A percentile compares a stretch with the other conserved stretches of the same genome.
Evolutionary conservation across 2,888 invertebrate species (phyloP).

Genomic region (Eupithecia subfuscata): DNA sequence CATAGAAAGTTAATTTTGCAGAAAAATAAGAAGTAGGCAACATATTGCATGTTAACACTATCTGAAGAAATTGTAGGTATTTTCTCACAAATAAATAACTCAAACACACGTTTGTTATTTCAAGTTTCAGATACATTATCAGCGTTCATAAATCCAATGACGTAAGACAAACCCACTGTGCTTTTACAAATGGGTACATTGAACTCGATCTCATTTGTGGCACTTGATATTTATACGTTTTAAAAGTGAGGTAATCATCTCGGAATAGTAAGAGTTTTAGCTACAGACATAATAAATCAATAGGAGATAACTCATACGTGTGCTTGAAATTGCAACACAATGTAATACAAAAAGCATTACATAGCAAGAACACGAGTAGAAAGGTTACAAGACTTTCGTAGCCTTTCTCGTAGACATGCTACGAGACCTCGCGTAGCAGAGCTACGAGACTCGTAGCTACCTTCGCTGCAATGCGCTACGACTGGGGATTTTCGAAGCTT

Average conservation of each 20-base stretch:
- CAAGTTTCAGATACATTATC: constrained; percentile 18
- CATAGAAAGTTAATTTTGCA: neutral
- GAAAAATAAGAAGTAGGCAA: neutral
- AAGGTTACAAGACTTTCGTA: neutral
- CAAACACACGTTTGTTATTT: constrained; percentile 15
- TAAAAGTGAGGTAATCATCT: constrained; percentile 29
- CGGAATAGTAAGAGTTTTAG: neutral
- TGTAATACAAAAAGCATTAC: neutral
- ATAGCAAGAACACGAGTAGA: neutral
- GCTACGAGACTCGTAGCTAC: constrained; percentile 11
- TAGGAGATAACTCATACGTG: neutral
- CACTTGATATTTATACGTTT: constrained; percentile 26
- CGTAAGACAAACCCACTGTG: constrained; percentile 23
- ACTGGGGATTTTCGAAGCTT: neutral
- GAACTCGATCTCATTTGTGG: constrained; percentile 45
- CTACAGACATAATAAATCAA: neutral
- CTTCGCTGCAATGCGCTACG: neutral
- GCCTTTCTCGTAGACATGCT: constrained; percentile 1
- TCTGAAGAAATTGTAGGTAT: neutral
- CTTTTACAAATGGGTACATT: constrained; percentile 49
- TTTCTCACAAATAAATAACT: constrained; percentile 3
- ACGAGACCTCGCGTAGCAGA: constrained; percentile 15
- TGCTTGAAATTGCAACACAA: neutral
- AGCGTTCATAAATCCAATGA: constrained; percentile 27
- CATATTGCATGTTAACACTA: neutral